Evolutionary conservation across 2,113 vertebrate genomes (phyloP).

Genomic region (Gulo gulo): DNA sequence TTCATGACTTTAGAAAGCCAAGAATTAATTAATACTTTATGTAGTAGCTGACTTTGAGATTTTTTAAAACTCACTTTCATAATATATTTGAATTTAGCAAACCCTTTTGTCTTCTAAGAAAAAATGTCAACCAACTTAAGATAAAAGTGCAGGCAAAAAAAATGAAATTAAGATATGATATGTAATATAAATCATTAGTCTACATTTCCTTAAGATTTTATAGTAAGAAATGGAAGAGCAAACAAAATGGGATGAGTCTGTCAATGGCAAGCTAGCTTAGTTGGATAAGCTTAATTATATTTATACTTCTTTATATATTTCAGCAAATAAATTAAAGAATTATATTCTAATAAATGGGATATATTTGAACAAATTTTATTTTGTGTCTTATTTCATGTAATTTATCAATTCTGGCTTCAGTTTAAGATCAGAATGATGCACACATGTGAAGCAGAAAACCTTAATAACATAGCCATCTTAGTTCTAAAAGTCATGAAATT

Average conservation of each 20-base stretch:
- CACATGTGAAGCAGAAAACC: neutral
- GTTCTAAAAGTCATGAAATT: neutral
- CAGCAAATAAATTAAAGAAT: neutral
- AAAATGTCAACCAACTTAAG: neutral
- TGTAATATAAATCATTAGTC: neutral
- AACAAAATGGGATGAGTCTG: rapidly evolving
- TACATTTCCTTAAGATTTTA: neutral
- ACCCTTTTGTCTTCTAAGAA: neutral
- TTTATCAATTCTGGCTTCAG: neutral
- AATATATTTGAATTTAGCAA: neutral
- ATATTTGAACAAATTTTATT: neutral
- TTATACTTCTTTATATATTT: neutral
- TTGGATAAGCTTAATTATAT: neutral
- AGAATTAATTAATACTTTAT: neutral
- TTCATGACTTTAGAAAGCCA: neutral
- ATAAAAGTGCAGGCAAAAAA: neutral
- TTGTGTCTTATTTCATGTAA: neutral
- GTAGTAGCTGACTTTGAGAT: neutral
- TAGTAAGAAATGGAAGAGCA: neutral
- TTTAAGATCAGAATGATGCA: neutral
- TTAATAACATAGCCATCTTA: neutral
- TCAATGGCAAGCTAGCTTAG: neutral
- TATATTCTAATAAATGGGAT: neutral
- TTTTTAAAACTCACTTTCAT: neutral
- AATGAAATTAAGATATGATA: neutral